Evolutionary conservation across 2,113 vertebrate species (phyloP).

Genomic region (Amphiprion ocellaris): DNA sequence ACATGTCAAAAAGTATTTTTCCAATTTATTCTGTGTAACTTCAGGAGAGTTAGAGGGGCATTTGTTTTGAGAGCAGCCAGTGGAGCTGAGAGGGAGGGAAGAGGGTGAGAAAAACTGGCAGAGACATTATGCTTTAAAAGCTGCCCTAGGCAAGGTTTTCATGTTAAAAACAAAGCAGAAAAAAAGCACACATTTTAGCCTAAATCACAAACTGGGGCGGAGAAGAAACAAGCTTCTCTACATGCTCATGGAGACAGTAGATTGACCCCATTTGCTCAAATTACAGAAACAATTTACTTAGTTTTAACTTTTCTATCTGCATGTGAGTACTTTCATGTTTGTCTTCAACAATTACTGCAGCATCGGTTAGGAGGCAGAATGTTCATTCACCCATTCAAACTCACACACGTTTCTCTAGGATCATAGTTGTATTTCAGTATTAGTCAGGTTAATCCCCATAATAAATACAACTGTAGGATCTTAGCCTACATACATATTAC

Average conservation of each 20-base stretch:
- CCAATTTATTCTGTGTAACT: slow-evolving; percentile 71
- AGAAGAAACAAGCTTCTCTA: slow-evolving; percentile 1
- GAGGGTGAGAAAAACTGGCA: slow-evolving; percentile 23
- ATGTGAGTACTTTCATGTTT: not conserved
- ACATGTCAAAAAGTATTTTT: slow-evolving; percentile 78
- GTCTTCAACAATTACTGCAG: not conserved
- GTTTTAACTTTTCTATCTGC: not conserved
- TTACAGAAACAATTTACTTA: not conserved
- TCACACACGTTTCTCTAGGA: too few relatives aligned
- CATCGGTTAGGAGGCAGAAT: not conserved
- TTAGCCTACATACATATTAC: too few relatives aligned
- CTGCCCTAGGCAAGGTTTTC: slow-evolving; percentile 27
- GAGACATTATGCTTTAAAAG: slow-evolving; percentile 42
- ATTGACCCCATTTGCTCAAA: slow-evolving; percentile 11
- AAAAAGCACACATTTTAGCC: slow-evolving; percentile 4
- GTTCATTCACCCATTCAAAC: not conserved
- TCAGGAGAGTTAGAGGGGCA: slow-evolving; percentile 63
- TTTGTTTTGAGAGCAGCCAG: slow-evolving; percentile 67
- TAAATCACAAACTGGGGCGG: slow-evolving; percentile 31
- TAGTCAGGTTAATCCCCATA: too few relatives aligned
- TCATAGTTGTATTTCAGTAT: too few relatives aligned
- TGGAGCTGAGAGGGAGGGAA: slow-evolving; percentile 46
- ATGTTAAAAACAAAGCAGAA: not conserved
- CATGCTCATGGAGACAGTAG: not conserved
- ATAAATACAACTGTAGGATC: too few relatives aligned